phyloP scores from a whole-genome alignment of 1,140 invertebrate genomes.

The Atta cephalotes region DNA sequence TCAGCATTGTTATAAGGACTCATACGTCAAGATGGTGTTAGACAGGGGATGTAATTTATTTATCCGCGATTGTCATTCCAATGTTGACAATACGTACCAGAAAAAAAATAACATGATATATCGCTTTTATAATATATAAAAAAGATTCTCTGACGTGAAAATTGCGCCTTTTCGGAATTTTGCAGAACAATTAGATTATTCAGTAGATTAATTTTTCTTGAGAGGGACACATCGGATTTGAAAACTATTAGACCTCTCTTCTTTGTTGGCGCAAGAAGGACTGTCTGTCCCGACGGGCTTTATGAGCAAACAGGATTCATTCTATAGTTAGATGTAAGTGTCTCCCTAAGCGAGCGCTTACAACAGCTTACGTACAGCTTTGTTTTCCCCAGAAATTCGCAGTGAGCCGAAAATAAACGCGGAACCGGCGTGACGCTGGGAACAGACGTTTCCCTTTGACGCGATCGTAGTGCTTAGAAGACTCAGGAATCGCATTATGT shows the following conservation, averaged over 20 bases:
- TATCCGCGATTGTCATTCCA: not conserved
- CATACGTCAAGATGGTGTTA: not conserved
- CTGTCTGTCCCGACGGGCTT: not conserved
- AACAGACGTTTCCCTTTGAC: not conserved
- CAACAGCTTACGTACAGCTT: conserved; percentile 19
- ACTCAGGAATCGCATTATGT: conserved; percentile 67
- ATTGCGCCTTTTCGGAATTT: not conserved
- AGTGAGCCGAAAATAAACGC: conserved; percentile 38
- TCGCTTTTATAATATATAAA: not conserved
- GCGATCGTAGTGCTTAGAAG: not conserved
- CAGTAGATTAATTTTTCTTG: not conserved
- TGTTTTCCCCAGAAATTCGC: conserved; percentile 25
- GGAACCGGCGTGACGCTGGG: conserved; percentile 5
- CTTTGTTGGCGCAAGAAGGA: not conserved
- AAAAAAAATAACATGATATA: not conserved
- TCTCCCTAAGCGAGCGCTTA: conserved; percentile 1
- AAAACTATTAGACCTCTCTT: not conserved
- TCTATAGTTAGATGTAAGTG: conserved; percentile 51
- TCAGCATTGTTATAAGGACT: not conserved
- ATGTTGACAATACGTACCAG: not conserved
- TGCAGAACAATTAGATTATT: not conserved
- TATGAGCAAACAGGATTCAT: conserved; percentile 20
- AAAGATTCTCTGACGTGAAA: not conserved
- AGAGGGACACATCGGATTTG: too few species aligned
- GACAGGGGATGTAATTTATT: not conserved